A percentile compares a stretch with the other conserved stretches of the same genome.
These are phyloP conservation scores for Reinhardtius hippoglossoides DNA, from an alignment of 2,113 vertebrate genomes.

Conservation along the genomic window DNA sequence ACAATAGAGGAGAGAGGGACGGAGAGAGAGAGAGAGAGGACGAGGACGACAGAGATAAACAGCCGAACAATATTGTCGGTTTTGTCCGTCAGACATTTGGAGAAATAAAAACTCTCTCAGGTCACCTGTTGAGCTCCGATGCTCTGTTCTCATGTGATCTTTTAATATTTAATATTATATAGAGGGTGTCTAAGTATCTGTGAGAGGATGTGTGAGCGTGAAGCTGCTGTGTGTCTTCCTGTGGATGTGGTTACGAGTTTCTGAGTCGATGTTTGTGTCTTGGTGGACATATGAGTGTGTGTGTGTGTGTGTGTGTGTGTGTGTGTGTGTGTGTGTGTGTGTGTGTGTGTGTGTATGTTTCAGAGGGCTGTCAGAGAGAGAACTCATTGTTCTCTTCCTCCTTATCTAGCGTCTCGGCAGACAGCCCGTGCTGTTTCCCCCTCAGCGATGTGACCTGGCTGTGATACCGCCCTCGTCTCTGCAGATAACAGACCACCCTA, in stretches of 20 bases:
- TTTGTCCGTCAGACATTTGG: conserved; percentile 26
- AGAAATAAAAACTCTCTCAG: conserved; percentile 7
- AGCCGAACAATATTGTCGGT: conserved; percentile 4
- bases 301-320: conserved; percentile 23
- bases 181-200: conserved; percentile 27
- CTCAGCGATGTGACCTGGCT: conserved; percentile 71
- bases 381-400: conserved; percentile 65
- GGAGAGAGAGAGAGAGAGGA: not conserved
- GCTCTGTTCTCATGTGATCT: conserved; percentile 21
- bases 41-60: conserved; percentile 21
- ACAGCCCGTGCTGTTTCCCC: conserved; percentile 56
- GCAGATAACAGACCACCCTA: conserved; percentile 76
- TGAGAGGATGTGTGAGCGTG: conserved; percentile 23
- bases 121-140: conserved; percentile 26
- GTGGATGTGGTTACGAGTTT: conserved; percentile 49
- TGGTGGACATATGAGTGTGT: conserved; percentile 3
- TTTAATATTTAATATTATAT: too few species aligned
- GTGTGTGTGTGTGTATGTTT: not conserved
- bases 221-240: conserved; percentile 44
- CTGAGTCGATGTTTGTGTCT: conserved; percentile 13
- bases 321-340: conserved; percentile 21
- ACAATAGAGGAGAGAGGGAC: conserved; percentile 48
- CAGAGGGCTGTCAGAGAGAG: conserved; percentile 17
- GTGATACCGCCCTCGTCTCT: conserved; percentile 62
- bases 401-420: conserved; percentile 66